Evolutionary conservation across 2,888 invertebrate species (phyloP).

Genomic region (Amiota mariae): DNA sequence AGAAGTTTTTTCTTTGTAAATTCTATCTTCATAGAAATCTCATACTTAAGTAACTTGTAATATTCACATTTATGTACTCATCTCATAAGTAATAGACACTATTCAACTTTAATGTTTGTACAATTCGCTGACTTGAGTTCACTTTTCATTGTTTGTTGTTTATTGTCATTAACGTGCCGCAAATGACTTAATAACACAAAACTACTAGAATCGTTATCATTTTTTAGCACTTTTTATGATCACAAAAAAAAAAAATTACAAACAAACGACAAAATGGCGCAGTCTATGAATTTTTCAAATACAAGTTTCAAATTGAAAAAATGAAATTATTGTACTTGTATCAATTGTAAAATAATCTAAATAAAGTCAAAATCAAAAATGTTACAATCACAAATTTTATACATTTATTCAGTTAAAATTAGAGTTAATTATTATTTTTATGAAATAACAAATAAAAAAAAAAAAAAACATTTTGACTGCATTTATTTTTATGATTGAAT

Average conservation of each 20-base stretch:
- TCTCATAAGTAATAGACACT: too few species aligned
- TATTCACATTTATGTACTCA: too few species aligned
- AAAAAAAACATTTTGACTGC: background rate
- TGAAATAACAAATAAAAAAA: background rate
- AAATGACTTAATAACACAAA: constrained; percentile 64
- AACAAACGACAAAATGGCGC: constrained; percentile 42
- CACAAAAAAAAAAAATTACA: constrained; percentile 36
- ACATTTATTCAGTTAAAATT: background rate
- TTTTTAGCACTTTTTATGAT: constrained; percentile 41
- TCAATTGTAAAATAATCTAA: background rate
- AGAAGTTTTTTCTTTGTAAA: too few species aligned
- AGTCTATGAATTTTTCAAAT: background rate
- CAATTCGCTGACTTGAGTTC: too few species aligned
- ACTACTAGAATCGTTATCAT: constrained; percentile 52
- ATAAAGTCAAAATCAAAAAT: background rate
- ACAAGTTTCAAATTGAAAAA: background rate
- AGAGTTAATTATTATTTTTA: background rate
- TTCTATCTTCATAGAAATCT: too few species aligned
- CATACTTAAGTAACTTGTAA: too few species aligned
- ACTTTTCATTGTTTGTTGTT: constrained; percentile 34
- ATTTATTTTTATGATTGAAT: background rate
- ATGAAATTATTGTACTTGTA: too few species aligned
- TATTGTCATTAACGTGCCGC: constrained; percentile 54
- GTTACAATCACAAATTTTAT: background rate
- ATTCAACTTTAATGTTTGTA: too few species aligned